Evolutionary conservation across 2,888 invertebrate genomes (phyloP).

Genomic region (Geophilus truncorum): DNA sequence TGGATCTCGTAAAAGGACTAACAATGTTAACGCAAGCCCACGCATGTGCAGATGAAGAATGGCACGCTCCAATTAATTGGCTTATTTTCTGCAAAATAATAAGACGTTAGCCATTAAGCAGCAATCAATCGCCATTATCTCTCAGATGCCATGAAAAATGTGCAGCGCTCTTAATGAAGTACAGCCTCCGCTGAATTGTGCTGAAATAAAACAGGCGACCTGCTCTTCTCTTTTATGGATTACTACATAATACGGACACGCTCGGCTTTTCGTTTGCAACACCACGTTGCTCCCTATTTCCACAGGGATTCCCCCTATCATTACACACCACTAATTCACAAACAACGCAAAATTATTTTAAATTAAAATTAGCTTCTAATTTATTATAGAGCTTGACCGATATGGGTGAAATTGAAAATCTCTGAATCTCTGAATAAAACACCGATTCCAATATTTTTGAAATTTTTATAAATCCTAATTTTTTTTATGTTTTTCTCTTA

Average conservation of each 20-base stretch:
- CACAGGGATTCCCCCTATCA: too few relatives aligned
- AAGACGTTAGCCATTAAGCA: neutral
- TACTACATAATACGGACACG: neutral
- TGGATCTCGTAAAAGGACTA: neutral
- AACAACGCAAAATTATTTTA: neutral
- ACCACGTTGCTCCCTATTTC: neutral
- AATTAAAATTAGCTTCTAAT: too few relatives aligned
- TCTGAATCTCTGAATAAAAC: too few relatives aligned
- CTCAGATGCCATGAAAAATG: neutral
- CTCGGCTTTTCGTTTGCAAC: neutral
- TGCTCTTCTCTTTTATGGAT: neutral
- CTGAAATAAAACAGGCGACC: neutral
- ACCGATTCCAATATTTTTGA: too few relatives aligned
- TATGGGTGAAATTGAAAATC: too few relatives aligned
- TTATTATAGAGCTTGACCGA: too few relatives aligned
- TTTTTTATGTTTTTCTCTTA: too few relatives aligned
- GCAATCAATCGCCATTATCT: neutral
- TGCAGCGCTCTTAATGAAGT: neutral
- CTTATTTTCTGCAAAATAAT: neutral
- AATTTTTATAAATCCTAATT: too few relatives aligned
- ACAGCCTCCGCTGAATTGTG: neutral
- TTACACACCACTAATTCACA: too few relatives aligned
- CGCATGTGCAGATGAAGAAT: neutral
- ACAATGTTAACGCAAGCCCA: neutral
- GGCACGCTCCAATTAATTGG: neutral